phyloP scores from a whole-genome alignment of 2,797 vertebrate genomes.

The Phyllotis vaccarum region DNA sequence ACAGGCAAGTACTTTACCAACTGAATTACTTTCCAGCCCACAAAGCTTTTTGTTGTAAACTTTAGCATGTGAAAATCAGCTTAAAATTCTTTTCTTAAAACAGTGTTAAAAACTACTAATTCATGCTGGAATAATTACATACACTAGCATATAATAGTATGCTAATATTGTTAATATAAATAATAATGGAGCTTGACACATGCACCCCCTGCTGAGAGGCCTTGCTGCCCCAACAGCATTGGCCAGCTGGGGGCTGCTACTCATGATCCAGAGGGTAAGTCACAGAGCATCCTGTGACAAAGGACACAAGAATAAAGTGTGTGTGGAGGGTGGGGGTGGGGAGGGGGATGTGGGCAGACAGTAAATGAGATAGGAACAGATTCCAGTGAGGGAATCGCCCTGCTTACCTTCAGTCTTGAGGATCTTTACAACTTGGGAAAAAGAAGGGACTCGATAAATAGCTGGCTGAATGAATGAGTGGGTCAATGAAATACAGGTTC shows the following conservation, averaged over 20 bases:
- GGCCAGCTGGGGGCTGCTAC: neutral
- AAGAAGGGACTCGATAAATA: neutral
- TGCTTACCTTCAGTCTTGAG: neutral
- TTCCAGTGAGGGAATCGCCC: neutral
- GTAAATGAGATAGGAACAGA: neutral
- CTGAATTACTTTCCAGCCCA: neutral
- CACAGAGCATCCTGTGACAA: neutral
- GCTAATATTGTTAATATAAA: neutral
- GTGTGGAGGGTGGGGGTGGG: no score
- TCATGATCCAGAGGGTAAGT: neutral
- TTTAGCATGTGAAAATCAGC: constrained; percentile 19
- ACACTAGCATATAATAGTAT: neutral
- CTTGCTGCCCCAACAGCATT: neutral
- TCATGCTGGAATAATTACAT: neutral
- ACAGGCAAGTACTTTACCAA: neutral
- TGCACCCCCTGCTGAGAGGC: neutral
- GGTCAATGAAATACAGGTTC: neutral
- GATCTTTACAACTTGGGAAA: neutral
- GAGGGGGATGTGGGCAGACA: no score
- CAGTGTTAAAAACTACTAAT: constrained; percentile 36
- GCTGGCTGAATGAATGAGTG: neutral
- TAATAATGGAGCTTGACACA: neutral
- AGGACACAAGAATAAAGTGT: neutral
- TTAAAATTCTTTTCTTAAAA: constrained; percentile 60
- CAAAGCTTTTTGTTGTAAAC: neutral